Evolutionary conservation across 2,888 invertebrate species (phyloP).

Genomic region (Ephialtes manifestator): DNA sequence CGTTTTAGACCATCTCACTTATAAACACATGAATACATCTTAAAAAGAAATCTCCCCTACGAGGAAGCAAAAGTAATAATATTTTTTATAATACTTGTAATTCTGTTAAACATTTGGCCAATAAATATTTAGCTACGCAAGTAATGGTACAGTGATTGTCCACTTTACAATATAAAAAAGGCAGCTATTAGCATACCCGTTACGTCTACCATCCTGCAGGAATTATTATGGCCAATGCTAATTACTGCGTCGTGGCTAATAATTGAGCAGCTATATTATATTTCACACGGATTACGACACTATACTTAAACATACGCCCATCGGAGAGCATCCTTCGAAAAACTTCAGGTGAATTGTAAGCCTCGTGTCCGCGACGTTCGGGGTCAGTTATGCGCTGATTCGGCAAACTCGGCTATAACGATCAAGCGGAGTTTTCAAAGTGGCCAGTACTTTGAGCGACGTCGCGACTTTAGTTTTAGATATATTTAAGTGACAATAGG

Average conservation of each 20-base stretch:
- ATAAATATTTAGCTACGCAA: no score
- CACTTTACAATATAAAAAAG: neutral
- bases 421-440: slow-evolving; percentile 3
- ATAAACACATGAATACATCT: no score
- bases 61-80: no score
- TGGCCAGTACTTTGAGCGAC: neutral
- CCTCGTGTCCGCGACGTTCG: slow-evolving; percentile 6
- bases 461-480: slow-evolving; percentile 15
- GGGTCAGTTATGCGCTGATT: slow-evolving; percentile 49
- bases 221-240: neutral
- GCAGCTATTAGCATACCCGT: no score
- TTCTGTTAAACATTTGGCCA: no score
- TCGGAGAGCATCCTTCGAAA: neutral
- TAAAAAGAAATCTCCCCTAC: no score
- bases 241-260: neutral
- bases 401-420: neutral
- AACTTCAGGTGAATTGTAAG: neutral
- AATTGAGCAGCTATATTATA: neutral
- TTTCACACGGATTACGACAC: neutral
- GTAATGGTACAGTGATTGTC: neutral
- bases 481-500: neutral
- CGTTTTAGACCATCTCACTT: no score
- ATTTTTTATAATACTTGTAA: no score
- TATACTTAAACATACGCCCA: neutral
- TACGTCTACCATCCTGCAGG: neutral